Evolutionary conservation across 2,888 invertebrate genomes (phyloP), one percentile per base, ranked within the genome.

Genomic region (Dynastes hyllus): DNA sequence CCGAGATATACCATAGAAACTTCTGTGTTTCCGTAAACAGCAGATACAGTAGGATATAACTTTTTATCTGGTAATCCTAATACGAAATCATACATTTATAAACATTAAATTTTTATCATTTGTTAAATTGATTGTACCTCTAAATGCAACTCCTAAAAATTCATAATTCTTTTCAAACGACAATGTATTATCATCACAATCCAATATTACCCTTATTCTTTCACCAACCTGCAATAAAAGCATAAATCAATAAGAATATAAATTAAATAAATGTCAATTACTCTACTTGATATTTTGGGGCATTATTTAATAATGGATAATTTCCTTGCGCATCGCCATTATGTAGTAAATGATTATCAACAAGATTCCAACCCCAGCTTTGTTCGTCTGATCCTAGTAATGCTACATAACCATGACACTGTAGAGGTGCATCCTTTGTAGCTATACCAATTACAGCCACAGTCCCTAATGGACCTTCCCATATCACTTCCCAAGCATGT

Each of bases 281-380:
- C 77, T 79, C 87, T 90, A 97, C 97, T 93, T 98, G 97, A 92
- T 99, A 99, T 91, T 97, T 98, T 75, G 98, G 98, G 83, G 97
- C 97, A 91, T 99, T 99, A 90, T 96, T 98, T 81, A 98, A 91
- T 81, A 96, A 90, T 61, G 98, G 98, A 91, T 97, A 98, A 88
- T 95, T 96, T 82, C 97, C 98, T 90, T 97, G 96, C 82, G 95
- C 95, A 89, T 97, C 96, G 77, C 98, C 98, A 91, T 98, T 98
- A 89, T 99, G 98, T 85, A 98, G 91, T 84, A 99, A 92, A 90
- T 96, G 95, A 91, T 98, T 99, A 90, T 99, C 98, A 73, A 99
- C 98, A 85, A 99, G 92, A 92, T 99, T 99, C 99, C 99, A 99
- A 13, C 99, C 99, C 99, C 99, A 99, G 86, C 98, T 98, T 88